Base-by-base conservation (phyloP, 2,113 vertebrate genomes). In the Cottus gobio region DNA sequence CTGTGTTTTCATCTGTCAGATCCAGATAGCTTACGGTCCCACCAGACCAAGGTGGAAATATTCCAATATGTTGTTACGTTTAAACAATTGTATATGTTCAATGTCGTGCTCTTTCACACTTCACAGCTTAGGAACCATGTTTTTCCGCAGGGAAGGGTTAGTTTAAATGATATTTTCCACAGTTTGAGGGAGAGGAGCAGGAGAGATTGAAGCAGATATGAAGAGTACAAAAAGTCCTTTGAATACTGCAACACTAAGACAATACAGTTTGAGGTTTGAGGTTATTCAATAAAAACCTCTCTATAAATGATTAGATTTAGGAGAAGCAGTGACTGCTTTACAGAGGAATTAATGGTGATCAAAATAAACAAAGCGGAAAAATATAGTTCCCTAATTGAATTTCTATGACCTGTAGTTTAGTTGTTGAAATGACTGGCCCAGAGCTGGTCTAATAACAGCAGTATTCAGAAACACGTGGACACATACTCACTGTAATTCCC, bases 1-100 rank as follows among this genome's bases (percentile, higher is more conserved):
- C 36, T 56, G 52, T 74, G 77, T 82, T 86, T 83, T 69, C 39
- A 77, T 65, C 65, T 70, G 57, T 89, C 61, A 8, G 44, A 76
- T 77, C 60, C 52, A 52, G 26, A 85, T 66, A 28, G 72, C 60
- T 82, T 85, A 69, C 28, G 36, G 46, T 75, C 71, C 36, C 64
- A 56, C 30, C 11, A 20, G 71, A 61, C 37, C 20, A 12, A 73
- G 58, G 42, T 63, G 52, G 65, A 79, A 75, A 75, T 60, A 71
- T 31, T 79, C 18, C 44, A 1, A 73, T 75, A 81, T 81, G 34
- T 65, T 1, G 5, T n/a, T 46, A 11, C 80, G 50, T 84, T 69
- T 75, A 2, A n/a, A 46, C 77, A 75, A 78, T 66, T 0, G 4
- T 80, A 74, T 46, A 11, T 69, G 26, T 84, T 85, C 16, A 0